Conservation (phyloP, 2,888 invertebrate species). For the Cremastobaeus sp. region DNA sequence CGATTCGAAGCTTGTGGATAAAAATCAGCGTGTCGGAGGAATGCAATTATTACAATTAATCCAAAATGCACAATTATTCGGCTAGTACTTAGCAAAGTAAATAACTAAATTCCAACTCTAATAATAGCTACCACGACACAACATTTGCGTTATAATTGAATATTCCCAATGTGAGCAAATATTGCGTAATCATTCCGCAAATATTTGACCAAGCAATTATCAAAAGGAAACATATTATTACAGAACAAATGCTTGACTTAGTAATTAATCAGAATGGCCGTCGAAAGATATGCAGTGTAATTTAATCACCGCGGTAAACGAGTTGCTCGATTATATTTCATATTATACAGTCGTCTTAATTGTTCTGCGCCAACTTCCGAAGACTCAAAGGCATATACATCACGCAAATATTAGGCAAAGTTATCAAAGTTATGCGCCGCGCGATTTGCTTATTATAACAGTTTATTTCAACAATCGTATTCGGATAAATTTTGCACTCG, state of each 20-base stretch:
- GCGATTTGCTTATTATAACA: not conserved
- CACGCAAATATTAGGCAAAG: not conserved
- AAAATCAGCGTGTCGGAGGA: too few relatives aligned
- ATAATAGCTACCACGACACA: not conserved
- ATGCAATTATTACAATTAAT: not conserved
- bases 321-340: not conserved
- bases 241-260: not conserved
- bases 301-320: not conserved
- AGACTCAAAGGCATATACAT: not conserved
- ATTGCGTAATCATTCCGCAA: not conserved
- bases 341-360: not conserved
- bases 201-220: not conserved
- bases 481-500: not conserved
- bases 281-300: not conserved
- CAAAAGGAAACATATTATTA: not conserved
- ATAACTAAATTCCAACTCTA: not conserved
- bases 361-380: too few relatives aligned
- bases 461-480: not conserved
- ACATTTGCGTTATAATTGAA: not conserved
- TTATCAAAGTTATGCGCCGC: not conserved
- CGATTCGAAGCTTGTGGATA: too few relatives aligned
- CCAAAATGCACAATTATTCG: not conserved
- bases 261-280: not conserved
- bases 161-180: not conserved
- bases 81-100: not conserved